A percentile compares a stretch with the other conserved stretches of the same genome.
Conservation (phyloP, 2,113 vertebrate species). For the Paramormyrops kingsleyae region DNA sequence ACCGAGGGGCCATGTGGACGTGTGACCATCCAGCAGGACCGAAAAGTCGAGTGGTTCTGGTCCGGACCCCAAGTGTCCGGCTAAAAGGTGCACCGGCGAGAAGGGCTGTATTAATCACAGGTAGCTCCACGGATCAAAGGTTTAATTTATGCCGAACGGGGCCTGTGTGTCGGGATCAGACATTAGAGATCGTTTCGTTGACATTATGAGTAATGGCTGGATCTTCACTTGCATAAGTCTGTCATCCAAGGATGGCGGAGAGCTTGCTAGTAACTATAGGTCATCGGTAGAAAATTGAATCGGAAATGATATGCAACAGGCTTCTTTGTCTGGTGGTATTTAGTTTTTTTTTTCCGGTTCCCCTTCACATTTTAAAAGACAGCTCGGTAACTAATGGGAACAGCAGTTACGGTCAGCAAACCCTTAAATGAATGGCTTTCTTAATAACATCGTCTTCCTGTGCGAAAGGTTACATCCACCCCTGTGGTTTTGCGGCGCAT, state of each 20-base stretch:
- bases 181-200: constrained; percentile 47
- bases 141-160: constrained; percentile 52
- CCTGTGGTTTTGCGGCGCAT: constrained; percentile 48
- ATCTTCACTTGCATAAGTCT: constrained; percentile 35
- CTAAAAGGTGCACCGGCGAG: constrained; percentile 25
- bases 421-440: constrained; percentile 46
- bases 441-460: constrained; percentile 49
- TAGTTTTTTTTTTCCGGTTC: constrained; percentile 19
- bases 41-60: background rate
- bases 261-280: constrained; percentile 54
- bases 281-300: constrained; percentile 61
- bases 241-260: constrained; percentile 36
- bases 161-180: constrained; percentile 35
- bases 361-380: constrained; percentile 38
- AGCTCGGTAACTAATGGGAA: constrained; percentile 41
- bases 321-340: constrained; percentile 51
- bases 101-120: constrained; percentile 49
- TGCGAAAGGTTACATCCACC: constrained; percentile 53
- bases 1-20: background rate
- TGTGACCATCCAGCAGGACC: background rate
- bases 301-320: constrained; percentile 57
- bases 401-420: constrained; percentile 45
- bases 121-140: constrained; percentile 50
- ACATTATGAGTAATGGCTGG: constrained; percentile 50
- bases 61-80: background rate